Percentiles rank a stretch among this genome's conserved stretches.
Evolutionary conservation across 2,888 invertebrate species (phyloP).

Genomic region (Rhagium mordax): DNA sequence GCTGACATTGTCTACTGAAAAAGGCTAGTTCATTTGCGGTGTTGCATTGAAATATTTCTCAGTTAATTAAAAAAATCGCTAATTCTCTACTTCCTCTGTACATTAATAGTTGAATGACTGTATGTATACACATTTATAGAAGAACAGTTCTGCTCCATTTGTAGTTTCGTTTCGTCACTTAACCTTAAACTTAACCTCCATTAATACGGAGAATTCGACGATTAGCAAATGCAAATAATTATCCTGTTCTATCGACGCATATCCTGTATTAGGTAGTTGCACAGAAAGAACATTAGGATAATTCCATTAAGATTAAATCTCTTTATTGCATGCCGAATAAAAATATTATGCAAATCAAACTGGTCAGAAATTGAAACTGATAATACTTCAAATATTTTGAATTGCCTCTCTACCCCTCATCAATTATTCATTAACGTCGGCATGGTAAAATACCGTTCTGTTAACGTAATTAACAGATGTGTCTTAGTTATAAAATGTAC

Average conservation of each 20-base stretch:
- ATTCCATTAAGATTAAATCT: no score
- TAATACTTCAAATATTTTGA: no score
- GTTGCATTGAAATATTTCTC: background rate
- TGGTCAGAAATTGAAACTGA: no score
- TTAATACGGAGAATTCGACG: slow-evolving; percentile 8
- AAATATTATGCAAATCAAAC: no score
- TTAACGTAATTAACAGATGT: background rate
- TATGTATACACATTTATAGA: background rate
- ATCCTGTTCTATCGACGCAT: background rate
- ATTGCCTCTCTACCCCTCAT: no score
- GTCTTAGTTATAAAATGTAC: background rate
- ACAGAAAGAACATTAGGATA: background rate
- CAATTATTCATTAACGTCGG: no score
- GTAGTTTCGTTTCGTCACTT: slow-evolving; percentile 19
- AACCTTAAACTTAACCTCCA: slow-evolving; percentile 24
- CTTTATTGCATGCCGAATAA: no score
- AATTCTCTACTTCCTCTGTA: no score
- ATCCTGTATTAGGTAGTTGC: slow-evolving; percentile 10
- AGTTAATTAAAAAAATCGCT: no score
- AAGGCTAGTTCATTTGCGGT: background rate
- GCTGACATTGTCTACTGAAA: background rate
- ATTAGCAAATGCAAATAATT: slow-evolving; percentile 9
- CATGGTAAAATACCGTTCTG: no score
- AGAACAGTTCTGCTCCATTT: background rate
- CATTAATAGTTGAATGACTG: no score